Evolutionary conservation across 2,113 vertebrate species (phyloP).

Genomic region (Dicaeum eximium): DNA sequence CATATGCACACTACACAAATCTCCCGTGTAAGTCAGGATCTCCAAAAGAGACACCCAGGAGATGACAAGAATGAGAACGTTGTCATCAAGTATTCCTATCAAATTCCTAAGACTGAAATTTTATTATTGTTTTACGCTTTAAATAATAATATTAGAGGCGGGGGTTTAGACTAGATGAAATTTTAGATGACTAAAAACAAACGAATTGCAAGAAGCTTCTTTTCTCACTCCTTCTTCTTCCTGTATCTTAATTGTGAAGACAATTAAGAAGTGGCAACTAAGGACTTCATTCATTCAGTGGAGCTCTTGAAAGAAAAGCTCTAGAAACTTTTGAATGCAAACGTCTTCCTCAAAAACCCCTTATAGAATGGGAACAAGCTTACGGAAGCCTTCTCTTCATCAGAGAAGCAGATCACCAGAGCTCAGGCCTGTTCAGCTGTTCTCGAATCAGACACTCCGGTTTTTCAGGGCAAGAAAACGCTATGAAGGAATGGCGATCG

Average conservation of each 20-base stretch:
- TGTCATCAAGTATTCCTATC: neutral
- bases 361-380: neutral
- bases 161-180: neutral
- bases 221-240: neutral
- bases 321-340: neutral
- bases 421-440: neutral
- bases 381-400: neutral
- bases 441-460: neutral
- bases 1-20: neutral
- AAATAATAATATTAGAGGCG: neutral
- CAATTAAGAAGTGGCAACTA: neutral
- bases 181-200: neutral
- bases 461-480: neutral
- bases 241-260: neutral
- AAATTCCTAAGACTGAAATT: neutral
- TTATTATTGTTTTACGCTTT: neutral
- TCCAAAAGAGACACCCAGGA: neutral
- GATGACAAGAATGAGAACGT: neutral
- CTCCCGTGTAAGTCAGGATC: neutral
- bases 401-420: neutral
- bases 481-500: fast-evolving
- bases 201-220: neutral
- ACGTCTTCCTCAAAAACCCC: neutral
- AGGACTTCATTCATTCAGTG: neutral
- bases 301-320: neutral